Evolutionary conservation across 2,888 invertebrate genomes (phyloP), one percentile per base, ranked within the genome.

Genomic region (Drosophila affinis): DNA sequence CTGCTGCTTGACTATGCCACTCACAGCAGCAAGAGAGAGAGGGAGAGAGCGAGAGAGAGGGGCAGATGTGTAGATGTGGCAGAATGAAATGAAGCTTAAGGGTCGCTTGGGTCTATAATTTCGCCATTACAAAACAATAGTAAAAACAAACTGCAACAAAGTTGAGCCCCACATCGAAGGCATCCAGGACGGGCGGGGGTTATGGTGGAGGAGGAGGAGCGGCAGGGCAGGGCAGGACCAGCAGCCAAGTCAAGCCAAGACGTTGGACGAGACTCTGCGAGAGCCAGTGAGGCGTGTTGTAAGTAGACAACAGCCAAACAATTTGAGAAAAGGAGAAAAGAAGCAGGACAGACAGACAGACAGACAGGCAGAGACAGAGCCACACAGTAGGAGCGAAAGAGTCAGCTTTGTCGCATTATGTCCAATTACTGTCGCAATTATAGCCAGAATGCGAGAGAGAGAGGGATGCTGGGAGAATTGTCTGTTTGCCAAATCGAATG

Each of bases 351-450:
- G 32, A 51, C 24, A 39, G 60, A 63, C 29, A 18, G 49, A 51
- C 24, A 56, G 44, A 48, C 24, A 24, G 24, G 2, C 18, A 18
- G 18, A 18, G 18, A 24, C 24, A 24, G 24, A 29, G 27, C 27
- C 29, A 69, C 24, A 44, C 34, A 63, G 54, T 27, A 53, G 63
- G 44, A 54, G 46, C 24, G 45, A 52, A 49, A 58, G 51, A 63
- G 51, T 67, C 62, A 57, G 79, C 78, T 86, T 78, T 83, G 89
- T 90, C 90, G 87, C 90, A 91, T 91, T 91, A 90, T 87, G 91
- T 89, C 90, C 91, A 91, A 91, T 91, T 91, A 91, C 91, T 91
- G 91, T 91, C 91, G 89, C 91, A 91, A 91, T 91, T 91, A 91
- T 89, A 83, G 86, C 78, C 87, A 85, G 65, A n/a, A 4, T 14